Conservation (phyloP, 1,140 invertebrate genomes). For the Drosophila willistoni region DNA sequence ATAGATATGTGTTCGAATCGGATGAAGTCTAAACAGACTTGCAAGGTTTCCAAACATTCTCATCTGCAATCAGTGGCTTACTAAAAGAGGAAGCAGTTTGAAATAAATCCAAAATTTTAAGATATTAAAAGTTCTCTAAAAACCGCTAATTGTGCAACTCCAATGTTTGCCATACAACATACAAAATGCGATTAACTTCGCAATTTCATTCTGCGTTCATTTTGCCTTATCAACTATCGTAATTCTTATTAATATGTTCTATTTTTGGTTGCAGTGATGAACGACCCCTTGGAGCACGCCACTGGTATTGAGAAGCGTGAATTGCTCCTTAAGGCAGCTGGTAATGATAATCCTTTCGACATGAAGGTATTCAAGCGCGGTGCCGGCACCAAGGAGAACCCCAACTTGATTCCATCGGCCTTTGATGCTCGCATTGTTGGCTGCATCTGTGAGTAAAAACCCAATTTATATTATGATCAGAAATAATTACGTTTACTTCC, state of each 20-base stretch:
- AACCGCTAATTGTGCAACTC: background rate
- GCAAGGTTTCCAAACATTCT: background rate
- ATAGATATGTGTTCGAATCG: background rate
- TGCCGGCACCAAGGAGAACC: constrained; percentile 92
- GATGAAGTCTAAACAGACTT: background rate
- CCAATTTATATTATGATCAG: constrained; percentile 20
- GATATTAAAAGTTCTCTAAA: background rate
- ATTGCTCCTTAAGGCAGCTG: constrained; percentile 91
- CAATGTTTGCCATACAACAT: background rate
- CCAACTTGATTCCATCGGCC: constrained; percentile 95
- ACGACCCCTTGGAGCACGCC: constrained; percentile 95
- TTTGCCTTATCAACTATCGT: constrained; percentile 44
- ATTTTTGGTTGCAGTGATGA: constrained; percentile 85
- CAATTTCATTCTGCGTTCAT: background rate
- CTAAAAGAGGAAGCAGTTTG: background rate
- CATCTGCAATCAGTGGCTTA: too few species aligned
- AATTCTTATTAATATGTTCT: constrained; percentile 8
- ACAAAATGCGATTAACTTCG: background rate
- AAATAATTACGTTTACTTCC: background rate
- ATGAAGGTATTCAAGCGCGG: constrained; percentile 91
- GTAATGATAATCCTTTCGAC: constrained; percentile 96
- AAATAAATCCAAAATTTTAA: background rate
- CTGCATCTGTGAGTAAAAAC: constrained; percentile 90
- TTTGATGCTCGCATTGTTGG: constrained; percentile 95
- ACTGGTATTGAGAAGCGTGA: constrained; percentile 96